Percentiles rank a stretch among this genome's conserved stretches.
Conservation (phyloP, 2,888 invertebrate species). For the Parnassius apollo region DNA sequence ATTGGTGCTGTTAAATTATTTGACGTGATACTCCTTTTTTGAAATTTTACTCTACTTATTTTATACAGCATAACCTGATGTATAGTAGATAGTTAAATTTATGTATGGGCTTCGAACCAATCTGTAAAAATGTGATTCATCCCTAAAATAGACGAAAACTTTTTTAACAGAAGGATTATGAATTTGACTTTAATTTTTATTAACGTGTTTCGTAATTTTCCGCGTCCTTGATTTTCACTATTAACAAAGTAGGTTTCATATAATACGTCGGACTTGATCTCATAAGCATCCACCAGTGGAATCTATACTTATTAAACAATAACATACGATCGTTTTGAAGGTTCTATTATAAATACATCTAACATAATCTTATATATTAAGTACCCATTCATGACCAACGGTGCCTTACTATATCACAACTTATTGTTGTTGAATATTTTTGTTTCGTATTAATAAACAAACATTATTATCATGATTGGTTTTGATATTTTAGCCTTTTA, state of each 20-base stretch:
- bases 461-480: constrained; percentile 1
- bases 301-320: constrained; percentile 42
- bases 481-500: constrained; percentile 2
- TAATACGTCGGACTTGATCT: constrained; percentile 74
- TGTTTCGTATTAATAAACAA: constrained; percentile 22
- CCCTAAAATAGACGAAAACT: background rate
- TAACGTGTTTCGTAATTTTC: constrained; percentile 2
- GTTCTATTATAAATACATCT: constrained; percentile 40
- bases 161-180: background rate
- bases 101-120: constrained; percentile 1
- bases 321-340: constrained; percentile 35
- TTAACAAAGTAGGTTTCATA: constrained; percentile 33
- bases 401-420: constrained; percentile 62
- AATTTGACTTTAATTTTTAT: background rate
- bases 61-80: background rate
- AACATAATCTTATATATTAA: constrained; percentile 35
- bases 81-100: background rate
- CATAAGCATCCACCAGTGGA: constrained; percentile 75
- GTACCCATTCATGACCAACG: constrained; percentile 57
- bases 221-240: constrained; percentile 23
- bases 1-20: constrained; percentile 22
- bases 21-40: background rate
- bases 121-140: constrained; percentile 18
- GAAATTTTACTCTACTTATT: background rate
- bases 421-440: constrained; percentile 34